These are phyloP conservation scores for Poecile montanus DNA, from an alignment of 2,797 vertebrate genomes.

Conservation along the genomic window DNA sequence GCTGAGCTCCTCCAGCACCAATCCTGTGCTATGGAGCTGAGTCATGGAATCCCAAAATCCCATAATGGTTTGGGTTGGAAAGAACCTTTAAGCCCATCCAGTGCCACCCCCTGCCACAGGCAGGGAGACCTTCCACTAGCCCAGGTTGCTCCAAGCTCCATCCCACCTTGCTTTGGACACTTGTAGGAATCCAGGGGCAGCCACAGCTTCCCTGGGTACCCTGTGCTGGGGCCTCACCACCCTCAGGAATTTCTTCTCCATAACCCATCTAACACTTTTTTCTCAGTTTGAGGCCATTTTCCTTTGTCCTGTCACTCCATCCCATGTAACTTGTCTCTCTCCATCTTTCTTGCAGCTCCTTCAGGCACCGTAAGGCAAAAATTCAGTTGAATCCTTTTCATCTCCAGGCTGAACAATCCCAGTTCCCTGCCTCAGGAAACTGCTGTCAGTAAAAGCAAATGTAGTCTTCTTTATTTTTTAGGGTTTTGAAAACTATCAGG, in stretches of 20 bases:
- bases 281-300: neutral
- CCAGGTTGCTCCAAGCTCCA: fast-evolving
- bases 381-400: neutral
- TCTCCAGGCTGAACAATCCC: neutral
- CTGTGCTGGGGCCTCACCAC: fast-evolving
- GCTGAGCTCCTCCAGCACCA: no score
- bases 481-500: neutral
- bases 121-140: neutral
- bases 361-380: neutral
- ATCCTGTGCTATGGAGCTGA: neutral
- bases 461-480: neutral
- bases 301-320: neutral
- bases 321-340: neutral
- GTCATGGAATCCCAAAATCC: no score
- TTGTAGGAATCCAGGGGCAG: neutral
- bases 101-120: neutral
- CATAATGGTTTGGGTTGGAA: neutral
- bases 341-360: neutral
- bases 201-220: neutral
- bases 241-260: neutral
- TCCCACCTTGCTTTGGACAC: neutral
- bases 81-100: neutral
- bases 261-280: no score
- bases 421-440: neutral
- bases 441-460: neutral